Percentiles rank a stretch among this genome's conserved stretches.
Evolutionary conservation across 2,797 vertebrate species (phyloP).

Genomic region (Mormyrus proboscirostris): DNA sequence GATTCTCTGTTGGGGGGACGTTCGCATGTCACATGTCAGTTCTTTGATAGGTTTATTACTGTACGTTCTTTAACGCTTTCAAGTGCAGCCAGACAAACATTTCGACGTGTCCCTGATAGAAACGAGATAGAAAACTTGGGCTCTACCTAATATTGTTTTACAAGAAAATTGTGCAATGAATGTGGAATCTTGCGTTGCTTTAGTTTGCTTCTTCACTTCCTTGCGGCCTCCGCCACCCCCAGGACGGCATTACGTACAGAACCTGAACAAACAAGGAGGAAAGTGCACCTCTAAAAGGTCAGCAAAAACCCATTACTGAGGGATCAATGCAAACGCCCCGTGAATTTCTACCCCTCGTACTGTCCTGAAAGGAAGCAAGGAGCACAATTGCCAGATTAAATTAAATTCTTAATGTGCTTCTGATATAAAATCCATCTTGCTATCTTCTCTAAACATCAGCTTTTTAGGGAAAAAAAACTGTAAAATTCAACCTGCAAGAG

Average conservation of each 20-base stretch:
- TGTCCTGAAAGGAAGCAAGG: conserved; percentile 27
- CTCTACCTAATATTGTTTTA: not conserved
- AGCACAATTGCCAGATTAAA: conserved; percentile 35
- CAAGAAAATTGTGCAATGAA: not conserved
- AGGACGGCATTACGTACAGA: conserved; percentile 35
- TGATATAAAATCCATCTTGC: conserved; percentile 37
- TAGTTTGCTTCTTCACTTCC: not conserved
- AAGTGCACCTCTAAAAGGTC: conserved; percentile 14
- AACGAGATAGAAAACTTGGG: not conserved
- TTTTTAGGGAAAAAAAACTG: conserved; percentile 21
- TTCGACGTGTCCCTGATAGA: not conserved
- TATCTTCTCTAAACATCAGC: conserved; percentile 25
- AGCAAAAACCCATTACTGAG: conserved; percentile 37
- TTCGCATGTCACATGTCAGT: not conserved
- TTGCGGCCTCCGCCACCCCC: not conserved
- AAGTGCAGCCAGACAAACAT: not conserved
- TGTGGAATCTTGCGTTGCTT: not conserved
- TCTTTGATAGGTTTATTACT: not conserved
- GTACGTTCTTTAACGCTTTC: not conserved
- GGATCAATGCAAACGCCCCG: conserved; percentile 34
- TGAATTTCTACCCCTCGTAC: conserved; percentile 22
- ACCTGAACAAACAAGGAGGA: conserved; percentile 18
- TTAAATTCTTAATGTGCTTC: conserved; percentile 41
- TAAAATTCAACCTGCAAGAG: conserved; percentile 17
- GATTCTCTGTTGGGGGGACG: not conserved